Percentiles rank a stretch among this genome's conserved stretches.
Conservation (phyloP, 2,888 invertebrate genomes). For the Microplitis deprimator region DNA sequence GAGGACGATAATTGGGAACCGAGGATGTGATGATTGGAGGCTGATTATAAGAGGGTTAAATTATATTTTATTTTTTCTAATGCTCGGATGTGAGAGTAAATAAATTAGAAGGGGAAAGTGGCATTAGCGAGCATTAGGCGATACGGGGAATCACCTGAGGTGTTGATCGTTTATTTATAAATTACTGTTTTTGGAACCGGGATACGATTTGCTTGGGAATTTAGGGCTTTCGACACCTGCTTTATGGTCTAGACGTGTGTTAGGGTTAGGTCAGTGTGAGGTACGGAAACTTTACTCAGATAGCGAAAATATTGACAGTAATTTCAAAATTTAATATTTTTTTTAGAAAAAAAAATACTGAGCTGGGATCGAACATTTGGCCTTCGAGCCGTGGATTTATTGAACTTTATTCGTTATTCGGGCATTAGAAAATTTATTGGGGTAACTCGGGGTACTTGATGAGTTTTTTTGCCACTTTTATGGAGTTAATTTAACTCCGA, state of each 20-base stretch:
- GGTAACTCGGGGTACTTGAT: no score
- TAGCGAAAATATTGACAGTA: no score
- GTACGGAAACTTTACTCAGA: no score
- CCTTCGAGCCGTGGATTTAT: no score
- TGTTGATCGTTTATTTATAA: background rate
- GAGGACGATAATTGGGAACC: background rate
- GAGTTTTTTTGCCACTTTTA: no score
- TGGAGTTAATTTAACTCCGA: no score
- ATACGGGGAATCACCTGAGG: background rate
- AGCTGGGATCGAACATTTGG: no score
- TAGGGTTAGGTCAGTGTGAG: background rate
- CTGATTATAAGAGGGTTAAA: background rate
- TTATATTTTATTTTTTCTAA: background rate
- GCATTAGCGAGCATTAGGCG: background rate
- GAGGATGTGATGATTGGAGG: background rate
- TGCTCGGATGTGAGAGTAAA: background rate
- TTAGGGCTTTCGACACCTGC: slow-evolving; percentile 5
- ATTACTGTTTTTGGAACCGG: background rate
- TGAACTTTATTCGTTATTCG: no score
- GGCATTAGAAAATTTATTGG: no score
- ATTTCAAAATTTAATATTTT: no score
- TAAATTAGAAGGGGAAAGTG: background rate
- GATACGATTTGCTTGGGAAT: background rate
- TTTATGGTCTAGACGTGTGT: slow-evolving; percentile 8
- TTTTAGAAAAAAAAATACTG: no score